Evolutionary conservation across 2,797 vertebrate genomes (phyloP), one percentile per base, ranked within the genome.

Genomic region (Rhodeus uyekii): DNA sequence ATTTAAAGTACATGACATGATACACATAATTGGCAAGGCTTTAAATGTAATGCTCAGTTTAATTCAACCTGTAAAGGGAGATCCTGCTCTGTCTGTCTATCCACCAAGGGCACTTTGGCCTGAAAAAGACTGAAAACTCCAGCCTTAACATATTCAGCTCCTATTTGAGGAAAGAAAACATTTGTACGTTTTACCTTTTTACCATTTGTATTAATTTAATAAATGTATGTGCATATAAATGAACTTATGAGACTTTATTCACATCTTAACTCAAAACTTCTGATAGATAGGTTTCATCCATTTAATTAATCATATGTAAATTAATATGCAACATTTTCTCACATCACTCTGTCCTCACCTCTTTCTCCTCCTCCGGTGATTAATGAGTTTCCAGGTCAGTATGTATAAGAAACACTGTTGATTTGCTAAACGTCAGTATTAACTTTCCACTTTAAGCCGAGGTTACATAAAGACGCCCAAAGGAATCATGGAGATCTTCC

Each of bases 341-440:
- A 55, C 48, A n/a, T 78, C 58, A 53, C 38, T 60, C 64, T 68
- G 48, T 46, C 19, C 53, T 18, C 27, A 24, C 36, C 63, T 48
- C 44, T 72, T 58, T 74, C 64, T 14, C 12, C 10, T 74, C 46
- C 42, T 36, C 29, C 34, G 44, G 64, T 60, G 81, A 87, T 87
- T 88, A 88, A 90, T 89, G 82, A 86, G 79, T 89, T 86, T 24
- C 84, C 69, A 82, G 64, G 63, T 29, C 79, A 46, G 29, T 80
- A 42, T 55, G 39, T 64, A 80, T 64, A 81, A 87, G 77, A 86
- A 87, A 79, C 71, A 55, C 48, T 12, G 44, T 55, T 80, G 80
- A 78, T 82, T 83, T 87, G 79, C 68, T 84, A 64, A 76, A 78
- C 79, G 82, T 87, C 82, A 83, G 84, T 86, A 87, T 87, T 87